Evolutionary conservation across 2,888 invertebrate genomes (phyloP).

Genomic region (Ectropis crepuscularia): DNA sequence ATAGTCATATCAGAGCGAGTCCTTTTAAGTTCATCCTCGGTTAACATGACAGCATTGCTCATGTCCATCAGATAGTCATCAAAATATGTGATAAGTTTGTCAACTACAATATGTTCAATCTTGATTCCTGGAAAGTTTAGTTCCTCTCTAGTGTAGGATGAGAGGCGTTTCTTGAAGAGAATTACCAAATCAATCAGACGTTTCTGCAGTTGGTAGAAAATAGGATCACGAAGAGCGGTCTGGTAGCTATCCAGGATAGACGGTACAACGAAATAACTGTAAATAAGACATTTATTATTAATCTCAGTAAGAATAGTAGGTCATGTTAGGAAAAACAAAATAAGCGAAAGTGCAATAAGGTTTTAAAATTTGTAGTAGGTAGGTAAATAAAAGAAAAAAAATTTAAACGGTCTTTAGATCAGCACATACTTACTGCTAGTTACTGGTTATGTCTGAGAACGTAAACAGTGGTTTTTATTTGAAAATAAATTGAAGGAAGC

Average conservation of each 20-base stretch:
- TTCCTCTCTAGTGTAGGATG: slow-evolving; percentile 86
- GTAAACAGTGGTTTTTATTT: too few species aligned
- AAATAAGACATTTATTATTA: slow-evolving; percentile 42
- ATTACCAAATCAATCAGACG: slow-evolving; percentile 83
- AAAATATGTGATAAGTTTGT: slow-evolving; percentile 88
- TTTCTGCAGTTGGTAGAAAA: slow-evolving; percentile 89
- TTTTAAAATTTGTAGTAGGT: too few species aligned
- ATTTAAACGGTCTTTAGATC: too few species aligned
- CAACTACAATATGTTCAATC: slow-evolving; percentile 86
- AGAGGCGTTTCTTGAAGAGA: slow-evolving; percentile 85
- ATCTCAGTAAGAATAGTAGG: too few species aligned
- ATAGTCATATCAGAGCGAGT: slow-evolving; percentile 77
- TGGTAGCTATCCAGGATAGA: slow-evolving; percentile 86
- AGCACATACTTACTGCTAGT: too few species aligned
- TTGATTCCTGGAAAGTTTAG: slow-evolving; percentile 87
- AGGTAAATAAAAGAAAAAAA: too few species aligned
- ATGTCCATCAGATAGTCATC: slow-evolving; percentile 86
- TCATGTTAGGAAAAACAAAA: too few species aligned
- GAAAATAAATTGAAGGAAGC: too few species aligned
- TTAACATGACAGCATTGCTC: slow-evolving; percentile 84
- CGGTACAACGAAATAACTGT: slow-evolving; percentile 83
- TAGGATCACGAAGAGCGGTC: slow-evolving; percentile 89
- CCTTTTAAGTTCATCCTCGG: slow-evolving; percentile 76
- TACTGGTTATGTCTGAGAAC: too few species aligned
- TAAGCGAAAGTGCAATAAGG: too few species aligned